Evolutionary conservation across 2,888 invertebrate genomes (phyloP).

Genomic region (Caenorhabditis angaria): DNA sequence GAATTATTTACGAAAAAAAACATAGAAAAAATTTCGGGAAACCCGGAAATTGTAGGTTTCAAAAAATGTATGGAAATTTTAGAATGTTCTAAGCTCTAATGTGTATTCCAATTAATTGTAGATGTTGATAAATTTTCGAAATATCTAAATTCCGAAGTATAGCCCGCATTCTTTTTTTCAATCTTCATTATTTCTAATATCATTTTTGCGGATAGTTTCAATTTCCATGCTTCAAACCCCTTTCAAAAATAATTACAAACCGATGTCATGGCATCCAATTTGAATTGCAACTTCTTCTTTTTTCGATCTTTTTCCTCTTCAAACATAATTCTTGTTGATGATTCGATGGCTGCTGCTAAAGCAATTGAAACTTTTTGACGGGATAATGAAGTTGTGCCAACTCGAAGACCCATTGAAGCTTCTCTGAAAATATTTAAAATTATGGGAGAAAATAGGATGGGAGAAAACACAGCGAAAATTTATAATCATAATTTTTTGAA

Average conservation of each 20-base stretch:
- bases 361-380: slow-evolving; percentile 28
- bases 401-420: slow-evolving; percentile 30
- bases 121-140: no score
- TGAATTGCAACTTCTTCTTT: slow-evolving; percentile 27
- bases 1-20: not conserved
- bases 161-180: not conserved
- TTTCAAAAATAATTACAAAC: slow-evolving; percentile 8
- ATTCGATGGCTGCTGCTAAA: slow-evolving; percentile 23
- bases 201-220: no score
- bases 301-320: slow-evolving; percentile 7
- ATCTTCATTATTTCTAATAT: no score
- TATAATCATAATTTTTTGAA: no score
- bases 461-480: not conserved
- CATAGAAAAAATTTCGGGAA: no score
- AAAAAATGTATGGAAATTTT: no score
- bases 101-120: no score
- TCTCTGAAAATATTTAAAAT: slow-evolving; percentile 18
- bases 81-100: no score
- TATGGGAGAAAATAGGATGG: not conserved
- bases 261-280: slow-evolving; percentile 26
- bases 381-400: slow-evolving; percentile 24
- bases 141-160: not conserved
- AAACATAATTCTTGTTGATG: slow-evolving; percentile 12
- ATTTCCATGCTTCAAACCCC: no score
- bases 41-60: no score